Evolutionary conservation across 1,140 invertebrate species (phyloP).

Genomic region (Solen grandis): DNA sequence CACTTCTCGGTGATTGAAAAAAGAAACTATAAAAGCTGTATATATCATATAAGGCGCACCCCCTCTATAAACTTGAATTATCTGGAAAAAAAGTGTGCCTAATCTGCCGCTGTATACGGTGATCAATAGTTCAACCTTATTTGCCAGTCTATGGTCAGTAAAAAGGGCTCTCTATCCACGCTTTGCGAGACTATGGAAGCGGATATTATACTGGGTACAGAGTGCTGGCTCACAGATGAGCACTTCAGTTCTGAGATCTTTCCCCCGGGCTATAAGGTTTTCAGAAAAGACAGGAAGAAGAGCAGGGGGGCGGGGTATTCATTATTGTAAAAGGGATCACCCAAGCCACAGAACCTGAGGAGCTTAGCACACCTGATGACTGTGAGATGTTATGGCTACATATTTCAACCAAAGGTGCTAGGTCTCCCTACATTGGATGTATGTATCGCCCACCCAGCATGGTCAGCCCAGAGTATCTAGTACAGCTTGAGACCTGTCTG

Average conservation of each 20-base stretch:
- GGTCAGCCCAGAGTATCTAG: neutral
- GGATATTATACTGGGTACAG: conserved; percentile 2
- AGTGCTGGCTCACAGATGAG: neutral
- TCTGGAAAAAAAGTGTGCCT: too few species aligned
- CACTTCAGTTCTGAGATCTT: conserved; percentile 1
- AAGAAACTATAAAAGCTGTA: too few species aligned
- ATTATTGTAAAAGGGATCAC: neutral
- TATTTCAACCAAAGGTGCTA: neutral
- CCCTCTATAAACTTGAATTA: too few species aligned
- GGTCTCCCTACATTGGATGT: neutral
- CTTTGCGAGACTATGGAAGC: conserved; percentile 38
- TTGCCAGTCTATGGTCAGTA: neutral
- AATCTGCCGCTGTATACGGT: too few species aligned
- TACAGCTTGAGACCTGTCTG: neutral
- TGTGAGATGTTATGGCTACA: conserved; percentile 20
- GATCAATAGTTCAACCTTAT: too few species aligned
- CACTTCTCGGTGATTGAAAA: too few species aligned
- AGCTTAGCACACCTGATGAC: neutral
- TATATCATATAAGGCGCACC: too few species aligned
- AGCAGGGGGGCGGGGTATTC: conserved; percentile 6
- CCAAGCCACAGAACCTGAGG: neutral
- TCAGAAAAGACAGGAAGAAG: conserved; percentile 7
- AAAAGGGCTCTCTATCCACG: neutral
- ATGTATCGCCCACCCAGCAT: neutral
- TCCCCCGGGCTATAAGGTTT: neutral